These are phyloP conservation scores for Cecidostiba fungosa DNA, from an alignment of 2,888 invertebrate species.

Conservation along the genomic window DNA sequence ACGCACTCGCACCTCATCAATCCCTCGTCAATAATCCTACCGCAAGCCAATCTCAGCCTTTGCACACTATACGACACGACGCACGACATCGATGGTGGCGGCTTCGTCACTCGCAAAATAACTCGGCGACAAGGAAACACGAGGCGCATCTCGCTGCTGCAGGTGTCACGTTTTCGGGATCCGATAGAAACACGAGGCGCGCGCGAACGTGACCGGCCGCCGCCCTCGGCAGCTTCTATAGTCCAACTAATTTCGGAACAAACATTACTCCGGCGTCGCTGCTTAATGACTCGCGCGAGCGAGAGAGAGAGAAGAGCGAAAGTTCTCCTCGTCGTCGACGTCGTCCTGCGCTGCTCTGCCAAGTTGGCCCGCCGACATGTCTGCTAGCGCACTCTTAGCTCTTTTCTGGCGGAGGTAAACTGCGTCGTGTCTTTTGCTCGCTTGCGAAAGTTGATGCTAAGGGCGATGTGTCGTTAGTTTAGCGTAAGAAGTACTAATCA, in stretches of 20 bases:
- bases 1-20: background rate
- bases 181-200: background rate
- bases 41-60: background rate
- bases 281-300: conserved; percentile 51
- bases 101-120: conserved; percentile 29
- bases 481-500: too few species aligned
- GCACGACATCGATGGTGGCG: background rate
- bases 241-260: conserved; percentile 58
- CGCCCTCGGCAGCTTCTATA: background rate
- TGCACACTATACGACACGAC: background rate
- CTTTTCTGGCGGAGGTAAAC: background rate
- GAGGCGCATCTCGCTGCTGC: background rate
- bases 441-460: background rate
- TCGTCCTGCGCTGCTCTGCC: background rate
- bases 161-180: conserved; percentile 42
- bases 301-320: conserved; percentile 19
- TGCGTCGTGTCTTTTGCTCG: conserved; percentile 6
- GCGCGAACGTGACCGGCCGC: conserved; percentile 43
- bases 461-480: background rate
- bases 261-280: conserved; percentile 44
- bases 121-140: conserved; percentile 12
- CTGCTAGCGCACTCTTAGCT: background rate
- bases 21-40: background rate
- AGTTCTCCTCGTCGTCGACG: conserved; percentile 31
- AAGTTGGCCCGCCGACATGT: background rate